Evolutionary conservation across 2,888 invertebrate species (phyloP), one percentile per base, ranked within the genome.

Genomic region (Julus scandinavius): DNA sequence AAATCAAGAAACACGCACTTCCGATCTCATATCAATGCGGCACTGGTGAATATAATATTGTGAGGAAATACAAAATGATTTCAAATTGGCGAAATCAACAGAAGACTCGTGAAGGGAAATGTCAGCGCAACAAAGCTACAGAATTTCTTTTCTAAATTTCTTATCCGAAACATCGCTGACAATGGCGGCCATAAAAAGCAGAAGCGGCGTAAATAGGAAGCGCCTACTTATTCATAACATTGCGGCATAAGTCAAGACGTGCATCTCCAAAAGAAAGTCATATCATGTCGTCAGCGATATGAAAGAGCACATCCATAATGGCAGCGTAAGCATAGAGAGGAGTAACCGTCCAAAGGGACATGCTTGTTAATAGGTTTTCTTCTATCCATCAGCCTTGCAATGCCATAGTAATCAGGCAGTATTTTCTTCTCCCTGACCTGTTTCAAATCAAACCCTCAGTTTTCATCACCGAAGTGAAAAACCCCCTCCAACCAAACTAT

Each of bases 361-460:
- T 3, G 63, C 7, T 63, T 63, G 63, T 63, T 63, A 63, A 63
- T 63, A 63, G 63, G 63, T 63, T 63, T 63, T 63, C 63, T 63
- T 63, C 63, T 63, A 63, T 63, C 63, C 63, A 63, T 63, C 63
- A 63, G 63, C 63, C 63, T 17, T 20, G 63, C 63, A 9, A 63
- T 63, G 63, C 20, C 63, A 63, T 63, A 63, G 63, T 63, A n/a
- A 63, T 63, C 63, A 63, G 63, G 63, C 63, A 20, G 20, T 63
- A 63, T 63, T 63, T 63, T 63, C 63, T 63, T 63, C 63, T 63
- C 63, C 63, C 63, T 63, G 63, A 63, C 63, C 63, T 63, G 63
- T 2, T 63, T 63, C 63, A 63, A 63, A 63, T 63, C 63, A 63
- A 63, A 63, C 63, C 20, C 63, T 63, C 63, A 63, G 63, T 63